phyloP scores from a whole-genome alignment of 2,888 invertebrate genomes.

The Ophion ellenae region DNA sequence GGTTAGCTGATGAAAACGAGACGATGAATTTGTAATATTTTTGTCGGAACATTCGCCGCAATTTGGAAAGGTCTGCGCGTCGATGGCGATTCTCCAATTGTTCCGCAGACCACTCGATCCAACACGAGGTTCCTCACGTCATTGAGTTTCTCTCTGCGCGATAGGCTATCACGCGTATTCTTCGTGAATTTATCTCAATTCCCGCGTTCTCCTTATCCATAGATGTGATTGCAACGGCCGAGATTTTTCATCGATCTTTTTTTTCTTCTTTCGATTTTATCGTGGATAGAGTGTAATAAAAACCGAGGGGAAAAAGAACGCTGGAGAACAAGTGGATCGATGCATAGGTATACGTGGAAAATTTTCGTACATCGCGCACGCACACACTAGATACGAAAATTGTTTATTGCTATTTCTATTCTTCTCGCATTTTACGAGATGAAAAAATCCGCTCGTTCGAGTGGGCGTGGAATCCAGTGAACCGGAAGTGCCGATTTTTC shows the following conservation, averaged over 20 bases:
- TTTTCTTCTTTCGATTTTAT: conserved; percentile 12
- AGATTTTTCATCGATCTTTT: conserved; percentile 22
- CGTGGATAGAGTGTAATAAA: conserved; percentile 1
- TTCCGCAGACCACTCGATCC: not conserved
- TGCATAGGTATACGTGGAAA: not conserved
- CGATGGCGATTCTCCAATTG: not conserved
- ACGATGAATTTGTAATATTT: not conserved
- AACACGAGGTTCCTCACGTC: not conserved
- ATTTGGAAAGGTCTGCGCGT: not conserved
- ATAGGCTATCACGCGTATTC: conserved; percentile 49
- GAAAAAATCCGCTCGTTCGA: conserved; percentile 64
- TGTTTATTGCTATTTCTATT: conserved; percentile 5
- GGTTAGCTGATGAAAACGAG: not conserved
- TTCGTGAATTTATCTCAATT: conserved; percentile 52
- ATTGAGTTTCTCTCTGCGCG: conserved; percentile 9
- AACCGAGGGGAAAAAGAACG: conserved; percentile 2
- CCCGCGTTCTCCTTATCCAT: conserved; percentile 27
- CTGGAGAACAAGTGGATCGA: not conserved
- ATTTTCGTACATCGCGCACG: not conserved
- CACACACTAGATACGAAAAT: no score
- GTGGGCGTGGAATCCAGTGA: conserved; percentile 56
- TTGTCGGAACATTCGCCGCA: not conserved
- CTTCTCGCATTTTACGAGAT: conserved; percentile 50
- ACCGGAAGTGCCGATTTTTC: conserved; percentile 64
- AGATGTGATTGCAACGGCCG: conserved; percentile 19